phyloP scores from a whole-genome alignment of 1,140 invertebrate species.

The Polypedilum pembai region DNA sequence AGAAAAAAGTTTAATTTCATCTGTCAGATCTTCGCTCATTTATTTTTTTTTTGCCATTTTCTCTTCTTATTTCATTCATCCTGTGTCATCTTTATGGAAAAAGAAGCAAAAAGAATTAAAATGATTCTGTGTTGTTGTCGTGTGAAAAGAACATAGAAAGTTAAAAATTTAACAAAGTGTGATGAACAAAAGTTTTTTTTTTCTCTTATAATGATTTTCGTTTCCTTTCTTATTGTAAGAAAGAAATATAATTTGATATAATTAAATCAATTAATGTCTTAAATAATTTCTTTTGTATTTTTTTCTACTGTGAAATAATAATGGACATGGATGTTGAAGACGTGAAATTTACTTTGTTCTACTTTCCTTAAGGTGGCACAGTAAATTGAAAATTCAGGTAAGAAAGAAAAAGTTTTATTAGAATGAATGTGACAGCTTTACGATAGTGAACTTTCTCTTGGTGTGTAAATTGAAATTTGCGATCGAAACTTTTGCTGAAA shows the following conservation, averaged over 20 bases:
- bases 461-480: too few relatives aligned
- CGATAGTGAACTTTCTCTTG: too few relatives aligned
- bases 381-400: too few relatives aligned
- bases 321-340: not conserved
- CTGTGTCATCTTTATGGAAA: not conserved
- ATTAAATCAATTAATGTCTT: slow-evolving; percentile 27
- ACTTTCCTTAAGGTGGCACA: too few relatives aligned
- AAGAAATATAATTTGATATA: not conserved
- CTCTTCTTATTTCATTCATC: not conserved
- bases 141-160: not conserved
- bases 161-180: not conserved
- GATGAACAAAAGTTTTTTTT: not conserved
- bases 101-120: not conserved
- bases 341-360: not conserved
- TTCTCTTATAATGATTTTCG: too few relatives aligned
- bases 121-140: not conserved
- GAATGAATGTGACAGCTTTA: too few relatives aligned
- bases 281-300: slow-evolving; percentile 23
- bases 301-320: not conserved
- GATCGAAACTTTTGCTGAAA: too few relatives aligned
- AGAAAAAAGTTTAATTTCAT: slow-evolving; percentile 22
- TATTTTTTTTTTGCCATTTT: slow-evolving; percentile 15
- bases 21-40: slow-evolving; percentile 2
- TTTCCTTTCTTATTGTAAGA: not conserved
- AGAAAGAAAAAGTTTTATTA: too few relatives aligned